These are phyloP conservation scores for Passer montanus DNA, from an alignment of 2,113 vertebrate genomes.

Conservation along the genomic window DNA sequence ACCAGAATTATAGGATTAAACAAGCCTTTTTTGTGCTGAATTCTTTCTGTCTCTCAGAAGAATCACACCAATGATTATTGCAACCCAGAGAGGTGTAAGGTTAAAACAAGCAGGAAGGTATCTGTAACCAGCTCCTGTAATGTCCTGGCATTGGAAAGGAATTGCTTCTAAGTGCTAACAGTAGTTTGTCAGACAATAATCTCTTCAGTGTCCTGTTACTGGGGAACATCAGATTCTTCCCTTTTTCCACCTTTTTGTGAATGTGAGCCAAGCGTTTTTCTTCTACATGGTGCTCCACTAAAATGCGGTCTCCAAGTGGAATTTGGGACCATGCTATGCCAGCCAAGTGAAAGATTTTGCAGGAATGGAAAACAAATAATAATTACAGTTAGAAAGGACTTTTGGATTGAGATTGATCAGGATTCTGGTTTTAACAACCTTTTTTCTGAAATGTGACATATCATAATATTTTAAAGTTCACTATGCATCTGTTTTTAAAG, in stretches of 20 bases:
- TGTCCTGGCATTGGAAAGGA: background rate
- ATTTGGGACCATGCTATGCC: background rate
- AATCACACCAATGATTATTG: background rate
- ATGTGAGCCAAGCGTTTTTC: background rate
- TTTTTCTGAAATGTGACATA: background rate
- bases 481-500: background rate
- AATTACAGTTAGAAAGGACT: background rate
- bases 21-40: background rate
- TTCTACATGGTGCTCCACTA: background rate
- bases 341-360: background rate
- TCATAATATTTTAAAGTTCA: background rate
- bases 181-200: background rate
- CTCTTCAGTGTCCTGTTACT: background rate
- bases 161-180: background rate
- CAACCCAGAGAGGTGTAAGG: background rate
- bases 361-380: background rate
- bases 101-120: background rate
- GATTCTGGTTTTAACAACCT: background rate
- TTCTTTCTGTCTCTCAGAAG: background rate
- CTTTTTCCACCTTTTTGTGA: background rate
- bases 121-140: background rate
- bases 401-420: background rate
- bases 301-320: background rate
- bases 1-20: background rate
- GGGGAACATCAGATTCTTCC: background rate